Percentiles rank a stretch among this genome's conserved stretches.
Conservation (phyloP, 2,113 vertebrate species). For the Dolichallabes microphthalmus region DNA sequence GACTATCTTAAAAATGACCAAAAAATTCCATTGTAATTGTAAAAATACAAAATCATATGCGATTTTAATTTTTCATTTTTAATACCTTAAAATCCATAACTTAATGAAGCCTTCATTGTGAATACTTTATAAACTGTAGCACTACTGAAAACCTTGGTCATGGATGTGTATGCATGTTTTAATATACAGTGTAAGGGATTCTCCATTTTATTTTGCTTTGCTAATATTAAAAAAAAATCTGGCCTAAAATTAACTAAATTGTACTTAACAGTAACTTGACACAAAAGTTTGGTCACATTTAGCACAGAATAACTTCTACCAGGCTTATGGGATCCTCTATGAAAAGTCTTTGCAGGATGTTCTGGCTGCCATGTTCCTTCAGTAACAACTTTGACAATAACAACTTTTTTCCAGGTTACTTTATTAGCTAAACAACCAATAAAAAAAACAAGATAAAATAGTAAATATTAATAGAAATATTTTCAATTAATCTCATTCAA, state of each 20-base stretch:
- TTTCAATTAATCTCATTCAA: background rate
- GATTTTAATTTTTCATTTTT: background rate
- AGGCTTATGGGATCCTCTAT: background rate
- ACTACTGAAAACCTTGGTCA: background rate
- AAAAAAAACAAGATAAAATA: too few relatives aligned
- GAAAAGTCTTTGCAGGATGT: background rate
- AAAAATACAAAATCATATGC: background rate
- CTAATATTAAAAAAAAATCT: background rate
- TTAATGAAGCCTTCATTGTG: background rate
- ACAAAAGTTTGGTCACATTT: background rate
- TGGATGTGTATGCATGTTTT: background rate
- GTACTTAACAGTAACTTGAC: background rate
- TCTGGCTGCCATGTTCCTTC: background rate
- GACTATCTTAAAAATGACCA: background rate
- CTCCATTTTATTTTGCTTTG: background rate
- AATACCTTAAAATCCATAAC: background rate
- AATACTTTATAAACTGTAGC: background rate
- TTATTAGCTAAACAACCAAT: background rate
- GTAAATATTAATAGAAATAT: too few relatives aligned
- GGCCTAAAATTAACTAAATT: background rate
- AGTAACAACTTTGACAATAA: background rate
- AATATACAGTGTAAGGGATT: background rate
- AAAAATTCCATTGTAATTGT: background rate
- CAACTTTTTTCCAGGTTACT: background rate
- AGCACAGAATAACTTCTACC: background rate